Evolutionary conservation across 2,888 invertebrate genomes (phyloP).

Genomic region (Automeris io): DNA sequence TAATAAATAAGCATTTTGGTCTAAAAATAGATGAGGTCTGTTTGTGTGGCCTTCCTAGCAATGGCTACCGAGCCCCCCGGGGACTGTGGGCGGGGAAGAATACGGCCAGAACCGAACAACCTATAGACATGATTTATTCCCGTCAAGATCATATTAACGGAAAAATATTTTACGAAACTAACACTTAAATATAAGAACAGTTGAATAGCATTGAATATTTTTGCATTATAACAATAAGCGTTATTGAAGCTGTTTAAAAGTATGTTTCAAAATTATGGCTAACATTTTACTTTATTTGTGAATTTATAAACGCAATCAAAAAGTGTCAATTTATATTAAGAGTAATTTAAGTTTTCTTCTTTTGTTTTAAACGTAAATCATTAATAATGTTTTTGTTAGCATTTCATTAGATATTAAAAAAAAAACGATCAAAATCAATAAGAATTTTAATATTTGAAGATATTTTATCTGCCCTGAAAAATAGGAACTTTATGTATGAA

Average conservation of each 20-base stretch:
- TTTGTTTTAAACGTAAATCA: too few species aligned
- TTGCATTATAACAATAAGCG: background rate
- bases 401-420: too few species aligned
- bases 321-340: too few species aligned
- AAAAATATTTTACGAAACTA: slow-evolving; percentile 39
- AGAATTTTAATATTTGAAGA: too few species aligned
- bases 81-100: slow-evolving; percentile 18
- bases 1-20: slow-evolving; percentile 32
- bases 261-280: background rate
- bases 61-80: slow-evolving; percentile 28
- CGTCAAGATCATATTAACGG: slow-evolving; percentile 30
- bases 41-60: slow-evolving; percentile 38
- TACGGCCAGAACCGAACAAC: slow-evolving; percentile 20
- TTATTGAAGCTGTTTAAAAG: background rate
- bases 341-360: too few species aligned
- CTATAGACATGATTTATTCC: slow-evolving; percentile 47
- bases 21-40: slow-evolving; percentile 43
- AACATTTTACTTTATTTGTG: background rate
- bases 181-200: slow-evolving; percentile 10
- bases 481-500: too few species aligned
- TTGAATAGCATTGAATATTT: background rate
- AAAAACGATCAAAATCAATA: too few species aligned
- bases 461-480: too few species aligned
- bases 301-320: too few species aligned
- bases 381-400: too few species aligned